A percentile compares a stretch with the other conserved stretches of the same genome.
These are phyloP conservation scores for Gymnopithys bicolor DNA, from an alignment of 2,797 vertebrate species.

Conservation along the genomic window DNA sequence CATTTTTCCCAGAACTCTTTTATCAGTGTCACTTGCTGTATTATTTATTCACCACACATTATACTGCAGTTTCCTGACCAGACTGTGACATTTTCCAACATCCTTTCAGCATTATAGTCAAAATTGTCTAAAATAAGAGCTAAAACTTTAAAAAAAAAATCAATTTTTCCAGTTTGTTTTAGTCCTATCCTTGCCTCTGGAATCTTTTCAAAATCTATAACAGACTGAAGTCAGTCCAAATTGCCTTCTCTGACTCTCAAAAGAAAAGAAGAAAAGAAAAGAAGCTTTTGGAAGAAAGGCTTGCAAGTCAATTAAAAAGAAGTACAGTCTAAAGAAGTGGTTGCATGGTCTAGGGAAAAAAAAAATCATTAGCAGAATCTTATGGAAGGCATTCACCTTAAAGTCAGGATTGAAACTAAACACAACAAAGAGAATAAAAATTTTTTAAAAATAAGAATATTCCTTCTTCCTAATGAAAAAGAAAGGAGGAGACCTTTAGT, in stretches of 20 bases:
- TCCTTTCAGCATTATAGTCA: constrained; percentile 34
- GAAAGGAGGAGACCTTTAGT: background rate
- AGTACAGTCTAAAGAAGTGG: background rate
- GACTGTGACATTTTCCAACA: constrained; percentile 17
- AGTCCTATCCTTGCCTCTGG: constrained; percentile 13
- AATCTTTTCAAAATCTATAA: constrained; percentile 45
- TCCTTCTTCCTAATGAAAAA: background rate
- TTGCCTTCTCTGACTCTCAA: constrained; percentile 12
- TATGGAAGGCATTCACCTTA: background rate
- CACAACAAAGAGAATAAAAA: background rate
- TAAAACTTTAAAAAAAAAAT: constrained; percentile 48
- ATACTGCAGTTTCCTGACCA: constrained; percentile 2
- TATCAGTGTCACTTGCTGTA: background rate
- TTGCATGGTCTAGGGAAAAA: background rate
- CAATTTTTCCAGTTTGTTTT: background rate
- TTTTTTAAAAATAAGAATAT: background rate
- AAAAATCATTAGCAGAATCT: background rate
- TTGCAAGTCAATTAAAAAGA: constrained; percentile 25
- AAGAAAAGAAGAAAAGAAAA: constrained; percentile 8
- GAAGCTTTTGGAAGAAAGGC: background rate
- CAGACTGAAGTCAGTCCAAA: constrained; percentile 5
- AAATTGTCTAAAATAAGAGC: constrained; percentile 37
- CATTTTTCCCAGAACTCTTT: background rate
- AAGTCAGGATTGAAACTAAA: background rate
- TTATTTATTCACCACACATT: constrained; percentile 41